Evolutionary conservation across 2,888 invertebrate genomes (phyloP).

Genomic region (Glyphotaelius pellucidus): DNA sequence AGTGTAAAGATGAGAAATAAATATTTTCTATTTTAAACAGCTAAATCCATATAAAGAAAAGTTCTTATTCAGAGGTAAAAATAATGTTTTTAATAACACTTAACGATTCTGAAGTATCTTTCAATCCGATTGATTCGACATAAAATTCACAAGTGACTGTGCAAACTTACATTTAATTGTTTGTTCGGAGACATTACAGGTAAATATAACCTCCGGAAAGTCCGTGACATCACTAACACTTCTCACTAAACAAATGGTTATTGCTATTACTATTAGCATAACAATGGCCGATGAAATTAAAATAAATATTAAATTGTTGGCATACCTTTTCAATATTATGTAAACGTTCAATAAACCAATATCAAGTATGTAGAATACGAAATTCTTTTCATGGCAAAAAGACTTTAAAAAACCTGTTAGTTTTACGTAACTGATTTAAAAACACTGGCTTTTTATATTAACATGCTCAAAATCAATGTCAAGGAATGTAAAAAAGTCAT

Average conservation of each 20-base stretch:
- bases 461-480: slow-evolving; percentile 4
- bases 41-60: no score
- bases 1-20: no score
- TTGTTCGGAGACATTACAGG: not conserved
- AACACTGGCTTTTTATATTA: not conserved
- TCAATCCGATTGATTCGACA: not conserved
- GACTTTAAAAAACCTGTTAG: not conserved
- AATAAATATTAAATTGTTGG: not conserved
- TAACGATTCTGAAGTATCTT: not conserved
- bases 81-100: no score
- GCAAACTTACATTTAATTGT: not conserved
- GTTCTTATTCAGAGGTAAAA: no score
- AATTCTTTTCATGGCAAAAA: not conserved
- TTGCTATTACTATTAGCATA: not conserved
- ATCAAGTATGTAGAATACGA: not conserved
- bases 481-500: not conserved
- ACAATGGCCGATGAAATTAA: not conserved
- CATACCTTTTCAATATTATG: not conserved
- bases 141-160: not conserved
- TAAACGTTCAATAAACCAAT: not conserved
- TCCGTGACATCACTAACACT: not conserved
- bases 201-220: not conserved
- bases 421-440: slow-evolving; percentile 7
- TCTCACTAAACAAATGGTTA: not conserved
- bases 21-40: no score